Evolutionary conservation across 2,888 invertebrate genomes (phyloP).

Genomic region (Rugalucina vietnamica): DNA sequence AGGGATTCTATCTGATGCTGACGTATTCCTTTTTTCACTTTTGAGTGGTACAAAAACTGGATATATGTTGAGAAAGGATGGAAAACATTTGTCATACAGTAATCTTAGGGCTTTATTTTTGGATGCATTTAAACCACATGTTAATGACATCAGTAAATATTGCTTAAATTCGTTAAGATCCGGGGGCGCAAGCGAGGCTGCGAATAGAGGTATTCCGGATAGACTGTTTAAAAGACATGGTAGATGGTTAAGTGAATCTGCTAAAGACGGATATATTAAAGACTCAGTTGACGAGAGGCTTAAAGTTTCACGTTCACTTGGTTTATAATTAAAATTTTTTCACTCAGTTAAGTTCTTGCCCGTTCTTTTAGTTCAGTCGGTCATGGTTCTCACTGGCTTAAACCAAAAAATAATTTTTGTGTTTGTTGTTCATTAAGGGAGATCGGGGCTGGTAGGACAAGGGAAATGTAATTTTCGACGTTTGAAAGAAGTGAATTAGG

Average conservation of each 20-base stretch:
- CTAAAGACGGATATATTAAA: slow-evolving; percentile 49
- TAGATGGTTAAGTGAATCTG: slow-evolving; percentile 16
- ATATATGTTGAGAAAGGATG: neutral
- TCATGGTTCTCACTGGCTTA: neutral
- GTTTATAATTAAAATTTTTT: slow-evolving; percentile 7
- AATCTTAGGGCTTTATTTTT: slow-evolving; percentile 21
- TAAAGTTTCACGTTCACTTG: slow-evolving; percentile 18
- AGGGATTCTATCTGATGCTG: neutral
- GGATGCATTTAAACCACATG: slow-evolving; percentile 28
- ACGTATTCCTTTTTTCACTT: slow-evolving; percentile 22
- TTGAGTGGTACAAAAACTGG: slow-evolving; percentile 17
- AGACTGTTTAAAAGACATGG: slow-evolving; percentile 27
- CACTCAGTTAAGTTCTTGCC: neutral
- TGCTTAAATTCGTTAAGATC: slow-evolving; percentile 24
- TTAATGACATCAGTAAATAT: slow-evolving; percentile 11
- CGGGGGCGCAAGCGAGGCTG: slow-evolving; percentile 9
- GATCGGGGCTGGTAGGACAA: too few relatives aligned
- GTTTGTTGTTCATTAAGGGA: neutral
- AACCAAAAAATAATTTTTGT: neutral
- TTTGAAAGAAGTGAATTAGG: too few relatives aligned
- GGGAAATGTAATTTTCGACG: too few relatives aligned
- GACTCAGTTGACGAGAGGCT: slow-evolving; percentile 22
- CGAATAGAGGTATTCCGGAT: slow-evolving; percentile 16
- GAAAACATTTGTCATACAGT: slow-evolving; percentile 27
- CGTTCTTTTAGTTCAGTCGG: slow-evolving; percentile 1